Evolutionary conservation across 2,888 invertebrate species (phyloP), one percentile per base, ranked within the genome.

Genomic region (Coleophora flavipennella): DNA sequence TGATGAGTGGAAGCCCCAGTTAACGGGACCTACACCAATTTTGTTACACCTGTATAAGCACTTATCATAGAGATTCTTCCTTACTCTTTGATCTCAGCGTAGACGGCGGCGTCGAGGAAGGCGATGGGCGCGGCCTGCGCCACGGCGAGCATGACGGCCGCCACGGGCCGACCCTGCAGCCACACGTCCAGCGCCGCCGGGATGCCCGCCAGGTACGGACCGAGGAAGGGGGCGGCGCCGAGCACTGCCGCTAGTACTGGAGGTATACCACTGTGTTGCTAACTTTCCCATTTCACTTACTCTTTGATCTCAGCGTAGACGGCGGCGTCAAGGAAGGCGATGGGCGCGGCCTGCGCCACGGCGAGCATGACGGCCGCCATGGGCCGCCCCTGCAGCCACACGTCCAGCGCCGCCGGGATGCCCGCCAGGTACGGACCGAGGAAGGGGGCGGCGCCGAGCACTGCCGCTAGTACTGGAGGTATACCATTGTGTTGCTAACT

Each of bases 221-320:
- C 97, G 42, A 99, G 86, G 74, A 99, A 95, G 1, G 99, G 99
- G 3, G 99, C 93, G 1, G 97, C 99, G 1, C 96, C 98, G 59
- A 99, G 86, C 39, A 98, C 87, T 1, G 96, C 94, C 1, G 97
- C 99, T 57, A 97, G 80, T 35, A 93, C 95, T 91, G 80, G 29
- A 85, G 36, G 29, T n/a, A n/a, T n/a, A n/a, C n/a, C n/a, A n/a
- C n/a, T n/a, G n/a, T n/a, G n/a, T n/a, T n/a, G n/a, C n/a, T n/a
- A n/a, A n/a, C 29, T 11, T 29, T 29, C 11, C 10, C 1, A 27
- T 13, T n/a, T 32, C 8, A 71, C 86, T 81, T 72, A 96, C 96
- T 97, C 97, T 85, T 97, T 96, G 51, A 99, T 97, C 84, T 99
- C 99, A 36, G 93, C 93, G 71, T 99, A 98, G 53, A 99, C 97